Evolutionary conservation across 2,797 vertebrate species (phyloP).

Genomic region (Danio tinwini): DNA sequence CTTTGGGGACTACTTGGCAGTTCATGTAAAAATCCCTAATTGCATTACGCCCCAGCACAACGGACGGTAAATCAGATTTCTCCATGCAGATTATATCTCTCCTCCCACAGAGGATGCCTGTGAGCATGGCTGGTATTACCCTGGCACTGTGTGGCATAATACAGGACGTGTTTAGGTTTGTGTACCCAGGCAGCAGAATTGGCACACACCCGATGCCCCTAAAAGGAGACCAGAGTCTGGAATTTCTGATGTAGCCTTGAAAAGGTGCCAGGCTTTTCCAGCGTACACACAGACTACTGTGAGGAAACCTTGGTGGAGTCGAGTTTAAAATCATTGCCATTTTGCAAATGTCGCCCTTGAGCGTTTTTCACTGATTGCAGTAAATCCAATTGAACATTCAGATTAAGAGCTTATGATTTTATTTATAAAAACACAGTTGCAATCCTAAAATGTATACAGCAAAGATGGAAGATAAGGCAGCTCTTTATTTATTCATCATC

Average conservation of each 20-base stretch:
- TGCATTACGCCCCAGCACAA: conserved; percentile 62
- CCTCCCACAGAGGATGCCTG: conserved; percentile 56
- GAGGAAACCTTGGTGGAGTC: conserved; percentile 53
- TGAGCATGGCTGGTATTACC: conserved; percentile 62
- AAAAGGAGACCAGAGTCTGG: conserved; percentile 66
- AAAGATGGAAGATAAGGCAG: conserved; percentile 9
- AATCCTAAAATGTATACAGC: conserved; percentile 21
- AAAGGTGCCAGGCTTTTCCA: conserved; percentile 47
- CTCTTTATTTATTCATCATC: not conserved
- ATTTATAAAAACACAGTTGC: not conserved
- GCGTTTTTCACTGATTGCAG: conserved; percentile 19
- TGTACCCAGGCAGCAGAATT: conserved; percentile 59
- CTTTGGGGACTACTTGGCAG: conserved; percentile 66
- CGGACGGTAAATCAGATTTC: conserved; percentile 62
- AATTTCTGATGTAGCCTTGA: conserved; percentile 55
- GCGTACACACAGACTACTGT: conserved; percentile 54
- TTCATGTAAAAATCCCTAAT: conserved; percentile 64
- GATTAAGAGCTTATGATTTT: conserved; percentile 6
- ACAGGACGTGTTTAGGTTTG: conserved; percentile 62
- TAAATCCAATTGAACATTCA: conserved; percentile 15
- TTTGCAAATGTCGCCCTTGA: not conserved
- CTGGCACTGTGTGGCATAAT: conserved; percentile 64
- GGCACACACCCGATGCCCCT: conserved; percentile 63
- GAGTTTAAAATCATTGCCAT: conserved; percentile 18
- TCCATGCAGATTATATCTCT: conserved; percentile 64